Base-by-base conservation (phyloP, 2,113 vertebrate species). In the Synchiropus splendidus region DNA sequence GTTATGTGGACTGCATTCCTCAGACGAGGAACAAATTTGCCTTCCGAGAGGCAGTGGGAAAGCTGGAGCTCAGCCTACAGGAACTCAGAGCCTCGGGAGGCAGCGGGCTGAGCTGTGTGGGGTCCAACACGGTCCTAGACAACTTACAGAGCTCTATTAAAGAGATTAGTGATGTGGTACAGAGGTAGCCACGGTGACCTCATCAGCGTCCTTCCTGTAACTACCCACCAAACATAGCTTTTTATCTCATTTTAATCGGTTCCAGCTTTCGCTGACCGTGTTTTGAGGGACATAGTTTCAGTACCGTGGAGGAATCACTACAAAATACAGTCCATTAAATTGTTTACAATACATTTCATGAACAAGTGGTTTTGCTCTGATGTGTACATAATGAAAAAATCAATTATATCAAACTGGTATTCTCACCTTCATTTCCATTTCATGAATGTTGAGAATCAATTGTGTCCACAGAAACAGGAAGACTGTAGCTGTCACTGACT, bases 21-120 rank as follows among this genome's bases (percentile, higher is more conserved):
- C 96, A 98, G 39, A 99, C 84, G 10, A 91, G 96, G 74, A 97
- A 96, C 89, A 99, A 99, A 39, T 98, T 99, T 47, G 94, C 94
- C 77, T 98, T 99, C 72, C 88, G 94, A 27, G 94, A 96, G 80
- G 94, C 92, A 0, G 91, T 99, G 81, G 92, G 90, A 67, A 96
- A 92, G 78, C 87, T 99, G 76, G 96, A 99, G 74, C 88, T 94
- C 51, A 93, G 88, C 77, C 82, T 99, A 66, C 94, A 98, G 80
- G 96, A 97, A 54, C 82, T 99, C 78, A 90, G 95, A 75, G 92
- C 95, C 50, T 95, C 92, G 6, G 74, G 86, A 41, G 78, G 87
- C 0, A 86, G 86, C 34, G 79, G 70, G 27, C 40, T 50, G 36
- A 75, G 87, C n/a, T 63, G 80, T 35, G 65, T 84, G 1, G 89